These are phyloP conservation scores for Pelecanoides urinatrix DNA, from an alignment of 2,113 vertebrate genomes.

Conservation along the genomic window DNA sequence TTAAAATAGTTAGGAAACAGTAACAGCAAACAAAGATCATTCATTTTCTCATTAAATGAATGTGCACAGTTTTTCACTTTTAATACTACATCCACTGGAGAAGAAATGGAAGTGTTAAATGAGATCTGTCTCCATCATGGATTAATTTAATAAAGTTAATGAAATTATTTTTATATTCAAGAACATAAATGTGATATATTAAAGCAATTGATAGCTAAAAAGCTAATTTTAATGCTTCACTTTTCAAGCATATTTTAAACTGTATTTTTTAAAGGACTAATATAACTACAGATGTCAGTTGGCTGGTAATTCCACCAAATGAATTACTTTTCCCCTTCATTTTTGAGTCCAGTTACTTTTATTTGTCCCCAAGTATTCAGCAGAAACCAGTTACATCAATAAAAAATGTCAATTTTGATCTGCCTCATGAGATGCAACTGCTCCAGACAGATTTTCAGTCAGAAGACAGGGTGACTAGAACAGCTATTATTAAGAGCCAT, in stretches of 20 bases:
- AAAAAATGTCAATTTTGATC: constrained; percentile 67
- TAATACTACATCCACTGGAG: neutral
- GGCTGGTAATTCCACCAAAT: constrained; percentile 19
- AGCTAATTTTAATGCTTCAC: neutral
- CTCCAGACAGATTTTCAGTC: constrained; percentile 62
- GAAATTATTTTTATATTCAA: neutral
- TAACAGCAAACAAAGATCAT: neutral
- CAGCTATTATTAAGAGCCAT: constrained; percentile 67
- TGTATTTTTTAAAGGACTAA: neutral
- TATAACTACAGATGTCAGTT: constrained; percentile 22
- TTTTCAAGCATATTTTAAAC: neutral
- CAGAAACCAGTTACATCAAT: constrained; percentile 68
- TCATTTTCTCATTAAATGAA: neutral
- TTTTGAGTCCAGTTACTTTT: constrained; percentile 55
- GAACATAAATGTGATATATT: neutral
- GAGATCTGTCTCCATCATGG: neutral
- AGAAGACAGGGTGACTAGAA: constrained; percentile 38
- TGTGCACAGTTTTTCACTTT: neutral
- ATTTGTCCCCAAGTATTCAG: constrained; percentile 63
- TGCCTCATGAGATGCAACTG: constrained; percentile 60
- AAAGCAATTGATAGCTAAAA: neutral
- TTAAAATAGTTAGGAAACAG: neutral
- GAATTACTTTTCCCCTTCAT: neutral
- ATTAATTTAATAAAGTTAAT: neutral
- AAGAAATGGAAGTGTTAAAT: neutral